Evolutionary conservation across 2,113 vertebrate genomes (phyloP).

Genomic region (Peromyscus leucopus): DNA sequence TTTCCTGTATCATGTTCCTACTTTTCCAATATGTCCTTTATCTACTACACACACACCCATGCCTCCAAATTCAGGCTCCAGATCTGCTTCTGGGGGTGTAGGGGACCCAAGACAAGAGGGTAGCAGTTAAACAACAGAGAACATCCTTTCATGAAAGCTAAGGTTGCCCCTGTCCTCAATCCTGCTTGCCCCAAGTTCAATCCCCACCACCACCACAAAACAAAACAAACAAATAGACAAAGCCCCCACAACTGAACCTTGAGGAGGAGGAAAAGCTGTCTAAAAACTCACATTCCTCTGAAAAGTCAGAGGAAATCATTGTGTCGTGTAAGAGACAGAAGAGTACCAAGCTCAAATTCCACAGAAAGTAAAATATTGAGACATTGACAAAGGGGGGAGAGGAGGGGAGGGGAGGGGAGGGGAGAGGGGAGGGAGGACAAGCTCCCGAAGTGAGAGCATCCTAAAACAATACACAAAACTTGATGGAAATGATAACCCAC

Average conservation of each 20-base stretch:
- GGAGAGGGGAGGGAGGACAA: no score
- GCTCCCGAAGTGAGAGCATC: background rate
- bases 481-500: background rate
- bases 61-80: background rate
- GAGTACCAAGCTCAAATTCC: background rate
- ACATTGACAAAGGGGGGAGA: background rate
- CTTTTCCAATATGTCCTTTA: background rate
- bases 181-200: background rate
- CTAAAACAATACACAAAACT: background rate
- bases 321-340: background rate
- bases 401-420: no score
- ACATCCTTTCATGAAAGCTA: background rate
- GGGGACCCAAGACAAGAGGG: background rate
- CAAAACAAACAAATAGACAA: background rate
- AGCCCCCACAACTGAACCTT: background rate
- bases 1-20: background rate
- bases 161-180: background rate
- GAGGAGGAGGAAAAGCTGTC: background rate
- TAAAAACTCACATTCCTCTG: background rate
- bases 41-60: background rate
- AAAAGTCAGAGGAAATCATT: background rate
- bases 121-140: background rate
- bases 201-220: background rate
- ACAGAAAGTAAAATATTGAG: background rate
- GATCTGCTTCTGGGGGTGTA: background rate